Percentiles rank a stretch among this genome's conserved stretches.
These are phyloP conservation scores for Oreochromis spilurus DNA, from an alignment of 2,113 vertebrate genomes.

Conservation along the genomic window DNA sequence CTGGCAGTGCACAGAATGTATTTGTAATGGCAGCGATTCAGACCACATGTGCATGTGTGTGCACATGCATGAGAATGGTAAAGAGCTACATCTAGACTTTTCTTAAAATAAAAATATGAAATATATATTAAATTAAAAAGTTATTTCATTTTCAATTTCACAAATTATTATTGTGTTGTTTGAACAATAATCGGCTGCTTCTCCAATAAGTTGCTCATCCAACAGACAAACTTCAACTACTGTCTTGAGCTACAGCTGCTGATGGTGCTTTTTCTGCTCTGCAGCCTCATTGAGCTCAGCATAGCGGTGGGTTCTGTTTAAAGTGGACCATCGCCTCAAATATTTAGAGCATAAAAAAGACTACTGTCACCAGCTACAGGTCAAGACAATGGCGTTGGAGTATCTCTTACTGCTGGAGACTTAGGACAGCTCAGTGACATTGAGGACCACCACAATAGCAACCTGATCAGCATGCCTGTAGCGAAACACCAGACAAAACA, in stretches of 20 bases:
- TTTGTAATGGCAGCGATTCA: background rate
- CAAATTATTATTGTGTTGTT: background rate
- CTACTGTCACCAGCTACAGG: background rate
- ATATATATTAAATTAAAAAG: background rate
- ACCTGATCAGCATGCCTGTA: background rate
- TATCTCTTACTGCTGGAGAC: background rate
- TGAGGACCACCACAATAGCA: background rate
- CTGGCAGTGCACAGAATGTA: background rate
- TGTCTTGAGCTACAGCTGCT: background rate
- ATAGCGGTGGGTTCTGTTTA: too few relatives aligned
- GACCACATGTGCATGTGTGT: background rate
- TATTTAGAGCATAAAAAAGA: background rate
- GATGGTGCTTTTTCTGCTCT: background rate
- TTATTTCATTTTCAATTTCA: background rate
- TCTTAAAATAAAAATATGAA: background rate
- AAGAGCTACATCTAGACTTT: background rate
- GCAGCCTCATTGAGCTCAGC: background rate
- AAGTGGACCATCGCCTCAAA: background rate
- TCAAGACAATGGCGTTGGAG: background rate
- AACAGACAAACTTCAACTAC: too few relatives aligned
- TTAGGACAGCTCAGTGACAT: background rate
- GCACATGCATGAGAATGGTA: background rate
- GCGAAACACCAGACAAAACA: too few relatives aligned
- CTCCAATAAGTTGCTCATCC: too few relatives aligned
- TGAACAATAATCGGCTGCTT: background rate